Percentiles rank a stretch among this genome's conserved stretches.
phyloP scores from a whole-genome alignment of 1,140 invertebrate species.

The Drosophila setifemur region DNA sequence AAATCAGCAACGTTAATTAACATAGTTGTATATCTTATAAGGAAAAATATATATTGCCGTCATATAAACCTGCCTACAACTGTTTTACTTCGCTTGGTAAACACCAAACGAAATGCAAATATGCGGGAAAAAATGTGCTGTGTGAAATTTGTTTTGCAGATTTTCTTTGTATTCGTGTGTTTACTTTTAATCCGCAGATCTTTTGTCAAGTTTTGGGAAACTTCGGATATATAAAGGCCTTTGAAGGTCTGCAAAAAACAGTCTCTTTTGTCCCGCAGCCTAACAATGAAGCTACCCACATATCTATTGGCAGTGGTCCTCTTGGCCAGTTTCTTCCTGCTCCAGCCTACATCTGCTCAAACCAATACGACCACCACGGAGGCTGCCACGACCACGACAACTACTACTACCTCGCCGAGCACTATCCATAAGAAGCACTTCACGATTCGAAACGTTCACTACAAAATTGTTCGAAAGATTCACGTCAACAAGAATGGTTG shows the following conservation, averaged over 20 bases:
- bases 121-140: background rate
- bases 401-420: background rate
- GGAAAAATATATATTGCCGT: constrained; percentile 38
- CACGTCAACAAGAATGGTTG: constrained; percentile 1
- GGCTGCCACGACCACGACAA: background rate
- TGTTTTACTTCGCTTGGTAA: constrained; percentile 3
- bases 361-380: constrained; percentile 8
- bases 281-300: constrained; percentile 27
- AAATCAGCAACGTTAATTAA: constrained; percentile 43
- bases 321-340: constrained; percentile 7
- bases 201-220: background rate
- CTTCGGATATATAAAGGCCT: constrained; percentile 14
- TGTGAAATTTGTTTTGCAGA: constrained; percentile 11
- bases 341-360: constrained; percentile 9
- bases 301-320: constrained; percentile 31
- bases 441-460: background rate
- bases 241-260: background rate
- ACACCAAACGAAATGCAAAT: constrained; percentile 1
- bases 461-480: constrained; percentile 5
- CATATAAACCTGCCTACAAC: constrained; percentile 21
- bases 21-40: constrained; percentile 35
- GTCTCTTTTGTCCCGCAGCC: background rate
- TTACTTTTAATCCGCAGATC: background rate
- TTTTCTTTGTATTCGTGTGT: constrained; percentile 10
- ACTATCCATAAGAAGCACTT: constrained; percentile 16